Percentiles rank a stretch among this genome's conserved stretches.
Evolutionary conservation across 2,797 vertebrate species (phyloP).

Genomic region (Netta rufina): DNA sequence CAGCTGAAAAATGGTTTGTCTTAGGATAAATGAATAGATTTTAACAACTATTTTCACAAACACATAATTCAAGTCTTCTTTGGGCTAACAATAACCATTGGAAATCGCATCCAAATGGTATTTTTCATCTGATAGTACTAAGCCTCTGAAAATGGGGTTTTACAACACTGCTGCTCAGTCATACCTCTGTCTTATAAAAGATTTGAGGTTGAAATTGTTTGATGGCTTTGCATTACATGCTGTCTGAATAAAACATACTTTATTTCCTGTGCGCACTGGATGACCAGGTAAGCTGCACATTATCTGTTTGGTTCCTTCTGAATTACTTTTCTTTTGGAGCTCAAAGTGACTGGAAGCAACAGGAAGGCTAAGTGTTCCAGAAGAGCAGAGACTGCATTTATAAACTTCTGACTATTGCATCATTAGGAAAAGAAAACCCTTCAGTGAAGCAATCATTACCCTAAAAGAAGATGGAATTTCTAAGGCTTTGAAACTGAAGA

Average conservation of each 20-base stretch:
- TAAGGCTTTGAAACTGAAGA: background rate
- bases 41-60: conserved; percentile 13
- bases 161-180: background rate
- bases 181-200: conserved; percentile 1
- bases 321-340: conserved; percentile 59
- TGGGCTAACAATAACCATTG: background rate
- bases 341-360: conserved; percentile 32
- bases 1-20: background rate
- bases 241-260: conserved; percentile 61
- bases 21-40: conserved; percentile 23
- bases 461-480: background rate
- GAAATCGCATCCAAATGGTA: conserved; percentile 2
- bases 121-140: conserved; percentile 20
- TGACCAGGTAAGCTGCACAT: conserved; percentile 30
- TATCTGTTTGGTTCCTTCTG: conserved; percentile 5
- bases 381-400: conserved; percentile 15
- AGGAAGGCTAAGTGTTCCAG: background rate
- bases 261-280: conserved; percentile 38
- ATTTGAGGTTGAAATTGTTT: conserved; percentile 39
- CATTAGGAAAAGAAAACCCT: conserved; percentile 25
- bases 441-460: conserved; percentile 14
- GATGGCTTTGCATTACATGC: conserved; percentile 15
- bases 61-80: background rate
- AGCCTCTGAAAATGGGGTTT: conserved; percentile 50
- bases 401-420: conserved; percentile 23